A percentile compares a stretch with the other conserved stretches of the same genome.
Evolutionary conservation across 2,888 invertebrate species (phyloP).

Genomic region (Zelleria hepariella): DNA sequence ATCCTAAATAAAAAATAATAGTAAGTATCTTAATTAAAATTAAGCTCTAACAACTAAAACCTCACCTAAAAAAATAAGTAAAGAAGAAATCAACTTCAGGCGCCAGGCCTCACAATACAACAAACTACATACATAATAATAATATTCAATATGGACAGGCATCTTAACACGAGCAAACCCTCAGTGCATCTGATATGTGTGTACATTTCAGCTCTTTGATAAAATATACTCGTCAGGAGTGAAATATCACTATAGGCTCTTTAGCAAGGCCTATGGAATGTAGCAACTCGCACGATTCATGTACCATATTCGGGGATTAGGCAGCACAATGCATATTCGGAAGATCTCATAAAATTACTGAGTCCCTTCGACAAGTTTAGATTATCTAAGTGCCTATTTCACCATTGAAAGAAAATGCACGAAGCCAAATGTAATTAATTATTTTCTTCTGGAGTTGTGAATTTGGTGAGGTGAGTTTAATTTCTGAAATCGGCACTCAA

Average conservation of each 20-base stretch:
- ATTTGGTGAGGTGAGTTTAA: too few relatives aligned
- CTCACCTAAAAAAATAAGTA: conserved; percentile 3
- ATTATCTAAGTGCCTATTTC: too few relatives aligned
- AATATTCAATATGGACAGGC: not conserved
- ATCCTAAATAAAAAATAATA: not conserved
- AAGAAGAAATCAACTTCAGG: conserved; percentile 17
- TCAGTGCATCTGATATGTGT: conserved; percentile 12
- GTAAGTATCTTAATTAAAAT: not conserved
- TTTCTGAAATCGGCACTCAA: too few relatives aligned
- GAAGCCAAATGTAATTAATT: too few relatives aligned
- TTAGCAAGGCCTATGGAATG: conserved; percentile 37
- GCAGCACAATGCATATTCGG: not conserved
- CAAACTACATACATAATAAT: not conserved
- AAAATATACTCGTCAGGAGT: too few relatives aligned
- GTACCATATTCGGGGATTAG: not conserved
- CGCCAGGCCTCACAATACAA: conserved; percentile 17
- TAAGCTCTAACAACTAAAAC: conserved; percentile 6
- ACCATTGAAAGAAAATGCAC: too few relatives aligned
- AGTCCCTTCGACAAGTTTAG: not conserved
- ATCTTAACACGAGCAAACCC: conserved; percentile 6
- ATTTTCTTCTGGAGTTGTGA: too few relatives aligned
- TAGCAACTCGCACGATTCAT: conserved; percentile 23
- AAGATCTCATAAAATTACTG: not conserved
- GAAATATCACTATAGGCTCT: conserved; percentile 15
- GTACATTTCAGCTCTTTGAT: conserved; percentile 13